Evolutionary conservation across 2,797 vertebrate species (phyloP).

Genomic region (Microctenopoma steveboyesi): DNA sequence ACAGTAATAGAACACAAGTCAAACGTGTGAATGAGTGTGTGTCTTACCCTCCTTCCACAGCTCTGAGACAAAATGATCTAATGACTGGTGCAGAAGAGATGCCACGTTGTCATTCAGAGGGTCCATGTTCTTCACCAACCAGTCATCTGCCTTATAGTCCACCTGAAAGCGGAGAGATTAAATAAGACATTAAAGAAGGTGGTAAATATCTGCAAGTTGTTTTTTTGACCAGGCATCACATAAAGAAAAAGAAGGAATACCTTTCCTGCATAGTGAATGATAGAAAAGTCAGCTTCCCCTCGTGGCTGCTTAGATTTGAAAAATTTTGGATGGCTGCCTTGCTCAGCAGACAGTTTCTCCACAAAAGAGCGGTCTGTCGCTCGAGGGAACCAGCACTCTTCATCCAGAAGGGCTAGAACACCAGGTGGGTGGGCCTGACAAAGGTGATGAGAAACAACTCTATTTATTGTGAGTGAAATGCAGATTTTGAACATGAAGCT

Average conservation of each 20-base stretch:
- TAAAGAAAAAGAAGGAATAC: constrained; percentile 61
- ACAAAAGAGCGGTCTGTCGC: constrained; percentile 94
- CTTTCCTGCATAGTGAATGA: constrained; percentile 94
- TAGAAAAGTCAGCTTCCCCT: constrained; percentile 90
- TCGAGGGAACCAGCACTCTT: constrained; percentile 96
- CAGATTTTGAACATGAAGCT: constrained; percentile 4
- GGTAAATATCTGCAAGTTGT: background rate
- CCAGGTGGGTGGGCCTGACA: constrained; percentile 89
- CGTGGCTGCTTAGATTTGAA: constrained; percentile 88
- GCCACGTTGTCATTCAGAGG: constrained; percentile 92
- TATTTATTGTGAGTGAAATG: constrained; percentile 7
- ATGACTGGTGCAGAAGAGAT: constrained; percentile 91
- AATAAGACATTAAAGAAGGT: background rate
- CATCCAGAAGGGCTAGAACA: constrained; percentile 90
- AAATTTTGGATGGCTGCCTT: constrained; percentile 91
- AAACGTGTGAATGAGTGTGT: background rate
- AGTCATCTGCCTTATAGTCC: constrained; percentile 91
- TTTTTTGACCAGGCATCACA: background rate
- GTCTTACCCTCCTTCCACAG: constrained; percentile 93
- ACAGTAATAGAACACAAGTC: background rate
- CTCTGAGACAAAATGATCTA: constrained; percentile 90
- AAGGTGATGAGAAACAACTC: constrained; percentile 3
- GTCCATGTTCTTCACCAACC: constrained; percentile 96
- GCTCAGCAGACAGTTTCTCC: constrained; percentile 89
- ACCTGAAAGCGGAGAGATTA: constrained; percentile 77